Conservation (phyloP, 37 sponge, comb jelly and placozoan genomes). For the Trichoplax adhaerens region DNA sequence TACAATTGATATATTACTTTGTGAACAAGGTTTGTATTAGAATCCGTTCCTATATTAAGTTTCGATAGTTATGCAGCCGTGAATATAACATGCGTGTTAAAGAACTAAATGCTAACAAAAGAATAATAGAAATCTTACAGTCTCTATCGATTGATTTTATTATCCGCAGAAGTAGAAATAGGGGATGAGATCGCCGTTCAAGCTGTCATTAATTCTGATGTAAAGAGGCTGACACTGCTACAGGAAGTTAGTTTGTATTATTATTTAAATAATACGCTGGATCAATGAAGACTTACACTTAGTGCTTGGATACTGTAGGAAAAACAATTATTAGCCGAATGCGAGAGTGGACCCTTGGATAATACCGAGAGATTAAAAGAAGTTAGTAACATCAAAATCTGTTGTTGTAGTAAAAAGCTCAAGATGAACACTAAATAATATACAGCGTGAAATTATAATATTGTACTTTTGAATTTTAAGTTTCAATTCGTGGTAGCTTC, state of each 20-base stretch:
- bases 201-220: conserved; percentile 73
- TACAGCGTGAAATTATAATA: too few relatives aligned
- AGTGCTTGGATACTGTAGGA: too few relatives aligned
- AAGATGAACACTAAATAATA: too few relatives aligned
- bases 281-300: too few relatives aligned
- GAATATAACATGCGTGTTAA: not conserved
- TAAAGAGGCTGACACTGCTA: conserved; percentile 44
- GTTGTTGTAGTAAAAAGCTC: too few relatives aligned
- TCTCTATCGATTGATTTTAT: not conserved
- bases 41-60: not conserved
- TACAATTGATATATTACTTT: conserved; percentile 75
- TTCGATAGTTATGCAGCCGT: not conserved
- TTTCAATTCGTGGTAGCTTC: too few relatives aligned
- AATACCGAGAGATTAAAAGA: conserved; percentile 26
- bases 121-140: not conserved
- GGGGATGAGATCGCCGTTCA: conserved; percentile 73
- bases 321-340: too few relatives aligned
- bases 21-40: conserved; percentile 60
- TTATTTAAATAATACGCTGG: not conserved
- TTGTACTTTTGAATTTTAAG: too few relatives aligned
- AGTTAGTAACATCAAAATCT: not conserved
- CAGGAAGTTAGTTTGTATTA: conserved; percentile 28
- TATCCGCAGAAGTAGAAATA: conserved; percentile 49
- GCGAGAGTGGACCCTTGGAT: not conserved
- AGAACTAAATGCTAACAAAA: not conserved